Evolutionary conservation across 2,888 invertebrate genomes (phyloP), one percentile per base, ranked within the genome.

Genomic region (Dilophus febrilis): DNA sequence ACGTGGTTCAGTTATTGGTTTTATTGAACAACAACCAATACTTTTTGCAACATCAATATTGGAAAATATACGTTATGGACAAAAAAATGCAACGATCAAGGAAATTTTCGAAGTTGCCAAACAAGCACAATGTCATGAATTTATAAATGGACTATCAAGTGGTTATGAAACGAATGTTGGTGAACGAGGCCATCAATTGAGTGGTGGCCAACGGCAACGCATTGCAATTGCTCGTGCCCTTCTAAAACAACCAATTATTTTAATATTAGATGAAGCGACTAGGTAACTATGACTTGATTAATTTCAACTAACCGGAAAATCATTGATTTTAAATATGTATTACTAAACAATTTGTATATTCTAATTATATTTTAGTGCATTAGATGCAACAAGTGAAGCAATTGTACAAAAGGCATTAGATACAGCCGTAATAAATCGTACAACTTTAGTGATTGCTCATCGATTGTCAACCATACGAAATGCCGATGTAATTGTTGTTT

Each of bases 371-470:
- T 58, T 4, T 57, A 91, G 91, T 66, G 92, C 94, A 2, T 61
- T 94, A 46, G 94, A 94, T 66, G 77, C 88, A 1, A 85, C 88
- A 48, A 91, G 91, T 38, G 95, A 95, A 61, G 75, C 84, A 51
- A 70, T 84, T 22, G 92, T 94, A 0, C 91, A 92, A 54, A 76
- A 74, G 32, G 91, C 95, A 0, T 56, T 95, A 36, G 92, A 94
- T 52, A 71, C 71, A 10, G 88, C 83, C 0, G 74, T 81, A 6
- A 71, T 74, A 51, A 86, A 88, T 2, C 70, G 91, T 42, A 95
- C 95, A 0, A 91, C 91, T 1, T 60, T 97, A n/a, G 80, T 95
- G 2, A 94, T 97, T 48, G 95, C 95, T 3, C 95, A 95, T 59
- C 67, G 95, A 19, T 66, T 95, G 41, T 90, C 90, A 28, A 97